These are phyloP conservation scores for Ladona fulva DNA, from an alignment of 1,140 invertebrate species.

Conservation along the genomic window DNA sequence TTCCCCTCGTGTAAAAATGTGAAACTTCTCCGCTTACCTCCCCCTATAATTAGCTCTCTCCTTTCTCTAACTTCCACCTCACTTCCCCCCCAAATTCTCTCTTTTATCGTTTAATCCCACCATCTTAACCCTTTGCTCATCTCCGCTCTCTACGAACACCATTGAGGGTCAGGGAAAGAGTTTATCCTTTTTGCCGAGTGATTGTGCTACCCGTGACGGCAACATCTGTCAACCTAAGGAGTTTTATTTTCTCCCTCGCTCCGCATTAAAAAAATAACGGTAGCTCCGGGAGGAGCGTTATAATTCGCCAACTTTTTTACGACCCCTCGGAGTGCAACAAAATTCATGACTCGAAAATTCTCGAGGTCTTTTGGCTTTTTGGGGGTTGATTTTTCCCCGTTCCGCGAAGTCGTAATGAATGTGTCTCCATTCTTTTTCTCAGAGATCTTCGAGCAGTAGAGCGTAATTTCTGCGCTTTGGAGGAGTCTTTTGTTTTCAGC, in stretches of 20 bases:
- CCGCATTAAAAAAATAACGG: neutral
- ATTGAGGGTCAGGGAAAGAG: neutral
- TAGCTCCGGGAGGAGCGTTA: neutral
- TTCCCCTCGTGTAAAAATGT: too few species aligned
- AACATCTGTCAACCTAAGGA: neutral
- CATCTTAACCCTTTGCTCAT: neutral
- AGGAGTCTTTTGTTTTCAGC: too few species aligned
- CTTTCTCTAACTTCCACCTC: neutral
- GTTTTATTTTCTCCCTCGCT: neutral
- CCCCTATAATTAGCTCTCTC: neutral
- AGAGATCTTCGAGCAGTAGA: too few species aligned
- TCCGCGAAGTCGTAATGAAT: neutral
- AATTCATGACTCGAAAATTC: neutral
- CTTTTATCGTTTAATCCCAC: neutral
- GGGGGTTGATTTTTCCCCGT: neutral
- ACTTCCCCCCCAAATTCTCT: neutral
- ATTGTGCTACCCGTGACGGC: neutral
- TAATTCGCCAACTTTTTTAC: constrained; percentile 10
- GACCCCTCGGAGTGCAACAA: neutral
- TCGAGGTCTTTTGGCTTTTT: neutral
- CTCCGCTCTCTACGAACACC: neutral
- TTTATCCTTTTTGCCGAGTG: neutral
- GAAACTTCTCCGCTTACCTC: too few species aligned
- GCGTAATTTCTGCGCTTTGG: too few species aligned
- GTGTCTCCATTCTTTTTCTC: neutral